These are phyloP conservation scores for Euura saliciscinereae DNA, from an alignment of 1,140 invertebrate genomes.

Conservation along the genomic window DNA sequence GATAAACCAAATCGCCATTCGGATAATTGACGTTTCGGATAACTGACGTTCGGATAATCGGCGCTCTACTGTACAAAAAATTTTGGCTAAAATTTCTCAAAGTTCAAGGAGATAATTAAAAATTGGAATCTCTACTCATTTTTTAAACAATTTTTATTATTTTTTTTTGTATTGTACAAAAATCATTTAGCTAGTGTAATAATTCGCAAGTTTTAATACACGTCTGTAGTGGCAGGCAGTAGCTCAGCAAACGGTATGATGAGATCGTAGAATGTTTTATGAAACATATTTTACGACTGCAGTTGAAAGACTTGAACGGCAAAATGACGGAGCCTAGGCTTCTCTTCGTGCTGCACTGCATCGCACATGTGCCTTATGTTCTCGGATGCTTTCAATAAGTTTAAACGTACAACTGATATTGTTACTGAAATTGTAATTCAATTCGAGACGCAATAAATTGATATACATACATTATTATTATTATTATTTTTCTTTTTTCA, in stretches of 20 bases:
- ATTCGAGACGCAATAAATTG: neutral
- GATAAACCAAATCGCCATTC: too few species aligned
- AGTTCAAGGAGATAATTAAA: too few species aligned
- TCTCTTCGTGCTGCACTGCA: too few species aligned
- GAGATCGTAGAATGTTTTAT: slow-evolving; percentile 7
- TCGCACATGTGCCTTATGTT: slow-evolving; percentile 2
- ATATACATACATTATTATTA: neutral
- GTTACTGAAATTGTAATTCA: neutral
- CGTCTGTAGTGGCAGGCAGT: neutral
- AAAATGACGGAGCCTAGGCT: neutral
- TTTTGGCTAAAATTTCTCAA: too few species aligned
- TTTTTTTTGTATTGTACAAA: too few species aligned
- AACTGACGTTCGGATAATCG: too few species aligned
- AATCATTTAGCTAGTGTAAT: neutral
- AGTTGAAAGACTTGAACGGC: neutral
- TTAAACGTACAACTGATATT: neutral
- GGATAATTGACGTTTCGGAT: too few species aligned
- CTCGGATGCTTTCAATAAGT: slow-evolving; percentile 1
- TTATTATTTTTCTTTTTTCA: too few species aligned
- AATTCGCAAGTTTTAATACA: neutral
- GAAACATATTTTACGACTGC: slow-evolving; percentile 3
- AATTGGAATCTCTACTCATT: too few species aligned
- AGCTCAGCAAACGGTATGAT: slow-evolving; percentile 2
- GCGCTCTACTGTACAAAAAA: too few species aligned
- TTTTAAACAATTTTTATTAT: too few species aligned